Conservation (phyloP, 1,140 invertebrate genomes). For the Pseudomyrmex pallidus region DNA sequence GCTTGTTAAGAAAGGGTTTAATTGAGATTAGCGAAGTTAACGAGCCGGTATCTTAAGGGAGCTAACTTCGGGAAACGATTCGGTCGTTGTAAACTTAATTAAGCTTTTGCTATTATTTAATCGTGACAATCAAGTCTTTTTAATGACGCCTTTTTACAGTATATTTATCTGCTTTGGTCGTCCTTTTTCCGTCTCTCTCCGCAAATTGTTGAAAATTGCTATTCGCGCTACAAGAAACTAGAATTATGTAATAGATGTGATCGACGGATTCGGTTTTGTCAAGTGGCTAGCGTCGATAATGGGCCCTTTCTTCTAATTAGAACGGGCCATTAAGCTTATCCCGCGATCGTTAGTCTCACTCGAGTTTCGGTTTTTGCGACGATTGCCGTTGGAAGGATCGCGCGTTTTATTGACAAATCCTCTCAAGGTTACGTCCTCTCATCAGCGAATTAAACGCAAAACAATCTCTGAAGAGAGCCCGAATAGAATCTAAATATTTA, state of each 20-base stretch:
- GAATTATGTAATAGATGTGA: conserved; percentile 50
- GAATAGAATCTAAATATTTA: neutral
- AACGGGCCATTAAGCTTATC: conserved; percentile 70
- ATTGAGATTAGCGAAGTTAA: conserved; percentile 39
- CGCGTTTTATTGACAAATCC: conserved; percentile 49
- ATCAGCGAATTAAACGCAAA: conserved; percentile 1
- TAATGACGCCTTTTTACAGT: conserved; percentile 11
- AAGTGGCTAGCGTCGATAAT: conserved; percentile 58
- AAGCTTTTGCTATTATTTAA: conserved; percentile 44
- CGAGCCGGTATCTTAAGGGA: neutral
- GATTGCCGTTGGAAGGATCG: conserved; percentile 28
- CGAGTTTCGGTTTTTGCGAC: conserved; percentile 56
- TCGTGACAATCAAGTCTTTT: conserved; percentile 14
- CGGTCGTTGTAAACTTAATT: conserved; percentile 41
- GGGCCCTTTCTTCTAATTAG: conserved; percentile 68
- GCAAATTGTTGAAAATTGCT: conserved; percentile 13
- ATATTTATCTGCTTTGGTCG: neutral
- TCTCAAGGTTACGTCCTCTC: neutral
- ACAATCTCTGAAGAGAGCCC: neutral
- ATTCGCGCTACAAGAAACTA: neutral
- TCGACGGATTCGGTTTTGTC: conserved; percentile 66
- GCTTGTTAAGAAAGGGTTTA: conserved; percentile 28
- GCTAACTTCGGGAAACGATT: conserved; percentile 30
- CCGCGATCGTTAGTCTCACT: conserved; percentile 59
- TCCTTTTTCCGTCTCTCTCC: conserved; percentile 8